phyloP scores from a whole-genome alignment of 2,113 vertebrate species.

The Gadus macrocephalus region DNA sequence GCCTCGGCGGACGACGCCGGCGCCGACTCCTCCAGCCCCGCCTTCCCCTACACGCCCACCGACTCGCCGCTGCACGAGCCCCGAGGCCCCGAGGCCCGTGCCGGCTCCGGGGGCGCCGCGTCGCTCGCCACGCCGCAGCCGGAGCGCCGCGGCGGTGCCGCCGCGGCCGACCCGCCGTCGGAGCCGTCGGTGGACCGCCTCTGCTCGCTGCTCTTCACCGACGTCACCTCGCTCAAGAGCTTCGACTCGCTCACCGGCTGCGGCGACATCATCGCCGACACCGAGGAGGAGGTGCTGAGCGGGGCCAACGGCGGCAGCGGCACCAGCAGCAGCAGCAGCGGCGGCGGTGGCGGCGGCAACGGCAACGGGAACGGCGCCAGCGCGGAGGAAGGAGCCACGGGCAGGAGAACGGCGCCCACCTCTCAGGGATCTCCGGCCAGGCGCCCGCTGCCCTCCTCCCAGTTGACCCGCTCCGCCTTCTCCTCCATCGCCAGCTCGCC shows the following conservation, averaged over 20 bases:
- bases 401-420: slow-evolving; percentile 22
- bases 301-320: slow-evolving; percentile 84
- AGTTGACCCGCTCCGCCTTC: slow-evolving; percentile 51
- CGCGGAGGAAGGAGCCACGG: slow-evolving; percentile 58
- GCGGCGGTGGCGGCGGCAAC: slow-evolving; percentile 83
- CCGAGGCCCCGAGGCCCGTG: slow-evolving; percentile 51
- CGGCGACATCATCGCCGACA: slow-evolving; percentile 97
- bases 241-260: slow-evolving; percentile 99
- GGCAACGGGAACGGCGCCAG: slow-evolving; percentile 70
- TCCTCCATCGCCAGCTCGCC: slow-evolving; percentile 37
- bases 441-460: slow-evolving; percentile 38
- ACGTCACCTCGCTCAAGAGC: slow-evolving; percentile 99
- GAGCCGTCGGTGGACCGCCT: slow-evolving; percentile 88
- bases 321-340: slow-evolving; percentile 84
- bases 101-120: slow-evolving; percentile 54
- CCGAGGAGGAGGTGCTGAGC: slow-evolving; percentile 81
- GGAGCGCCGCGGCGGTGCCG: slow-evolving; percentile 76
- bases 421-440: slow-evolving; percentile 58
- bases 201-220: slow-evolving; percentile 95
- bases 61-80: slow-evolving; percentile 51
- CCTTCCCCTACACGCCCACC: slow-evolving; percentile 56
- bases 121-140: slow-evolving; percentile 70
- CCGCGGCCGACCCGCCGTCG: slow-evolving; percentile 84
- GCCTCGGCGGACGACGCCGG: slow-evolving; percentile 55
- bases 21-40: slow-evolving; percentile 50